Base-by-base conservation (phyloP, 2,797 vertebrate genomes). In the Dipus sagitta region DNA sequence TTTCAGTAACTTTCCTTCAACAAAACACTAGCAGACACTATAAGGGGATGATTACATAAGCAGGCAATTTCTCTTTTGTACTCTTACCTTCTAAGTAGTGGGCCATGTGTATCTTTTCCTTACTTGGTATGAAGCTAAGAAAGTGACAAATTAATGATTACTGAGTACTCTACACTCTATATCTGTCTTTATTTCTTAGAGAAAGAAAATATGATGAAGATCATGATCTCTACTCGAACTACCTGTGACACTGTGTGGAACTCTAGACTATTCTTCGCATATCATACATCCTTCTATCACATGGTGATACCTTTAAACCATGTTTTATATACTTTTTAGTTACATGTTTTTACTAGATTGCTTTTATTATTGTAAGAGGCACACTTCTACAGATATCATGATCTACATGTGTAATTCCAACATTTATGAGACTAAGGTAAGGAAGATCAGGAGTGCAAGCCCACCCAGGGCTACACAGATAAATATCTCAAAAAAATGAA, bases 1-100 rank as follows among this genome's bases (percentile, higher is more conserved):
- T 65, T 91, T 88, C 65, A 88, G 34, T 75, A 81, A 90, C 47
- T 77, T 90, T 38, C 64, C 42, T 72, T 92, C 30, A 72, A 32
- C 76, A 64, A 60, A 75, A 54, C 65, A 85, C 23, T 52, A 81
- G 30, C 54, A 47, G 32, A 62, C 13, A 1, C 2, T 62, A 60
- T 23, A 54, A n/a, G 32, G 38, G 67, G 15, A 68, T 42, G 54
- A n/a, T 18, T 28, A 17, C 54, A 58, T 67, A 23, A 26, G 32
- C 85, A 7, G 3, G 77, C 7, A 76, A 10, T 42, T 11, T 1
- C 5, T 88, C 23, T 8, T 76, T 47, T 34, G 1, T 47, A 6
- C 74, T 72, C 20, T 32, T 75, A 20, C 28, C 6, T 26, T 92
- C 30, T 77, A 52, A 75, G 7, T 26, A 24, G 14, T 28, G 26